Percentiles rank a stretch among this genome's conserved stretches.
phyloP scores from a whole-genome alignment of 2,888 invertebrate species.

The Myopa tessellatipennis region DNA sequence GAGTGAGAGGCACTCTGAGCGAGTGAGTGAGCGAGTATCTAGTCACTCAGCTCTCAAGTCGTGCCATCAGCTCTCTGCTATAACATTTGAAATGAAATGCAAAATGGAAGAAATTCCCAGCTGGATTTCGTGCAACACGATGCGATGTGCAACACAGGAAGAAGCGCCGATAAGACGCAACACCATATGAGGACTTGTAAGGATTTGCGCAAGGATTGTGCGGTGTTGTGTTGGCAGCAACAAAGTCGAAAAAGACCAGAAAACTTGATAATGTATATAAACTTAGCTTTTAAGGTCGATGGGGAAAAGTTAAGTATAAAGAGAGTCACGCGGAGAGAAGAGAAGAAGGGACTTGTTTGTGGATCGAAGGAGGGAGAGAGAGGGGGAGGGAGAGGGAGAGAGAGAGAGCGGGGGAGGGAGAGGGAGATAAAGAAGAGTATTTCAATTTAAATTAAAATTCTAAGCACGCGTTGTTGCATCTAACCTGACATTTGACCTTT shows the following conservation, averaged over 20 bases:
- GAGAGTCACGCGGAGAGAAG: neutral
- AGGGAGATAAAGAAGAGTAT: too few species aligned
- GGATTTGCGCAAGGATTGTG: neutral
- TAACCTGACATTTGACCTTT: too few species aligned
- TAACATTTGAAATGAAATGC: constrained; percentile 33
- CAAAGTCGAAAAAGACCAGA: neutral
- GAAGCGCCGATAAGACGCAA: neutral
- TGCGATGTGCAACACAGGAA: neutral
- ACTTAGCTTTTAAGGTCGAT: too few species aligned
- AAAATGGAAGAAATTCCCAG: constrained; percentile 24
- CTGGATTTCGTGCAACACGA: constrained; percentile 23
- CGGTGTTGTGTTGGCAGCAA: neutral
- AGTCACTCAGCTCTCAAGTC: neutral
- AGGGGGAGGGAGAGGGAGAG: too few species aligned
- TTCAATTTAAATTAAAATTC: too few species aligned
- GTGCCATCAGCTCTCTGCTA: neutral
- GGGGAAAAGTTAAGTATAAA: neutral
- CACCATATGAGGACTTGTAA: neutral
- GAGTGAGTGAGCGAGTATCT: too few species aligned
- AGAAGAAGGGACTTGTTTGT: neutral
- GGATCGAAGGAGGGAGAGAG: too few species aligned
- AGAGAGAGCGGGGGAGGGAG: too few species aligned
- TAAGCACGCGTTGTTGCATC: too few species aligned
- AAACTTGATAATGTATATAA: neutral
- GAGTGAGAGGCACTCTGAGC: too few species aligned